phyloP scores from a whole-genome alignment of 2,113 vertebrate species.

The Tachysurus vachellii region DNA sequence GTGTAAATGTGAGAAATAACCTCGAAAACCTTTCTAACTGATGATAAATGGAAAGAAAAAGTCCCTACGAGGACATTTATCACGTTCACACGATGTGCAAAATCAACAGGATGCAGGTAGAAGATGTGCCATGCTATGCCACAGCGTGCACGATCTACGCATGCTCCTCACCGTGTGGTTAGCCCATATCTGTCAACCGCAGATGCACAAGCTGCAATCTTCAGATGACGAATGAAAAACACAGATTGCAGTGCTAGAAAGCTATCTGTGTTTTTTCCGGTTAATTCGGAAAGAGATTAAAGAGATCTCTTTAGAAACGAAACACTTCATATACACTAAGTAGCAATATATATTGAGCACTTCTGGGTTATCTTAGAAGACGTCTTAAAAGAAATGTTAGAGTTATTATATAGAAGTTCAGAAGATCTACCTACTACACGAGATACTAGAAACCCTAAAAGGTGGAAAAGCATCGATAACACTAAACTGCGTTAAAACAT shows the following conservation, averaged over 20 bases:
- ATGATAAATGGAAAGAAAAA: not conserved
- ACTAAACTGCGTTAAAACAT: not conserved
- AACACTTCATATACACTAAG: not conserved
- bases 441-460: not conserved
- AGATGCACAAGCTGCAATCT: not conserved
- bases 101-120: slow-evolving; percentile 23
- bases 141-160: not conserved
- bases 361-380: not conserved
- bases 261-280: not conserved
- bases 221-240: slow-evolving; percentile 35
- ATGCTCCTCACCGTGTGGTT: slow-evolving; percentile 5
- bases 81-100: not conserved
- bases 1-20: not conserved
- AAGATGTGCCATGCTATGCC: not conserved
- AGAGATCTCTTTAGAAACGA: not conserved
- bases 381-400: not conserved
- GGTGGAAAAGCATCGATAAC: too few species aligned
- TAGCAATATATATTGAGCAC: not conserved
- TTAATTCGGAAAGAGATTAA: too few species aligned
- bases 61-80: not conserved
- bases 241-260: slow-evolving; percentile 24
- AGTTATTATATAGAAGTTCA: not conserved
- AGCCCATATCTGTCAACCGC: slow-evolving; percentile 30
- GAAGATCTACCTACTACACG: not conserved
- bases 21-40: not conserved